Evolutionary conservation across 2,888 invertebrate species (phyloP).

Genomic region (Phengaris arion): DNA sequence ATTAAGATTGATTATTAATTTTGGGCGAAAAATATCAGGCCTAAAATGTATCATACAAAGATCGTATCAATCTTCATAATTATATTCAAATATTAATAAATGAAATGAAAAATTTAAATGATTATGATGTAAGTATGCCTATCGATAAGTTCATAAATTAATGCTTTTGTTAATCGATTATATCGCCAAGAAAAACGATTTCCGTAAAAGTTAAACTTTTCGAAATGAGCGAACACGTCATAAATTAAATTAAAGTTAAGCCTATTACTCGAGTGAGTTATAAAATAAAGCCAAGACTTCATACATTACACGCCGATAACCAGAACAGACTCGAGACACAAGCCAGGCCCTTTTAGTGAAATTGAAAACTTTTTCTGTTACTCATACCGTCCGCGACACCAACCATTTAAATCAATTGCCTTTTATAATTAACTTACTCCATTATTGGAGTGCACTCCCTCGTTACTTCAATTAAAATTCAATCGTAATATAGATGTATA

Average conservation of each 20-base stretch:
- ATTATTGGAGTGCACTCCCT: slow-evolving; percentile 72
- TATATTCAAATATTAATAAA: no score
- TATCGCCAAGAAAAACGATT: neutral
- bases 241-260: slow-evolving; percentile 72
- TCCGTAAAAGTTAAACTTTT: neutral
- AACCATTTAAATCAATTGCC: slow-evolving; percentile 78
- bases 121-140: no score
- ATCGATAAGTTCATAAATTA: no score
- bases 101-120: no score
- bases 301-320: slow-evolving; percentile 80
- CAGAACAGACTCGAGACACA: slow-evolving; percentile 80
- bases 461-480: slow-evolving; percentile 73
- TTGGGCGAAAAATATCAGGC: no score
- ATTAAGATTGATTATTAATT: no score
- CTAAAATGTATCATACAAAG: no score
- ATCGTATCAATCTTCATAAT: no score
- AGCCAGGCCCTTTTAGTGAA: slow-evolving; percentile 81
- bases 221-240: slow-evolving; percentile 57
- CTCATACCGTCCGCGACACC: slow-evolving; percentile 75
- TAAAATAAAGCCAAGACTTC: slow-evolving; percentile 78
- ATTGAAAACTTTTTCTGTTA: slow-evolving; percentile 81
- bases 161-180: no score
- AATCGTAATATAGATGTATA: slow-evolving; percentile 73
- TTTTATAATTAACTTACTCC: slow-evolving; percentile 77
- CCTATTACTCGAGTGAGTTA: slow-evolving; percentile 78